Evolutionary conservation across 2,113 vertebrate genomes (phyloP).

Genomic region (Vulpes lagopus): DNA sequence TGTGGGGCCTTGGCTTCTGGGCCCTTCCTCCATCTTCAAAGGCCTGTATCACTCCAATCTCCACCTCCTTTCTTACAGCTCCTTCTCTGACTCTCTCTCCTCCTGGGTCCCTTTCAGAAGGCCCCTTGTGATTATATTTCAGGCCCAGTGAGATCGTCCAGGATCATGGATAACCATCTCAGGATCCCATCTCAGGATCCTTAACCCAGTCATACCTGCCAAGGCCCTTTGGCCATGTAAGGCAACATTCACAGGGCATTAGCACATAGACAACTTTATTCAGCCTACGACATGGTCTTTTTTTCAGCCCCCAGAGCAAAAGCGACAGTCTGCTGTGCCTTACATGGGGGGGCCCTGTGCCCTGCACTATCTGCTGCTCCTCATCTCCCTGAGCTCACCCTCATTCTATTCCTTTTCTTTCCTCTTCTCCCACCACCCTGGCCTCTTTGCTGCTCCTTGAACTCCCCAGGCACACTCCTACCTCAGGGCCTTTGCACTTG

Average conservation of each 20-base stretch:
- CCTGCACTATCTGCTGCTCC: neutral
- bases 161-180: neutral
- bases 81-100: neutral
- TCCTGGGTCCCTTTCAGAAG: neutral
- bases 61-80: neutral
- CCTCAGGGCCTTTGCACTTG: neutral
- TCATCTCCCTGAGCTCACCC: neutral
- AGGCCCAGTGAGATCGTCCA: fast-evolving
- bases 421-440: neutral
- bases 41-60: fast-evolving
- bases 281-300: neutral
- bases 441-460: neutral
- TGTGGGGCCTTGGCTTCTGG: neutral
- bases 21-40: neutral
- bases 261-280: neutral
- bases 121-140: neutral
- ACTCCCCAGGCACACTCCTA: neutral
- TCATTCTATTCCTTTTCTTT: neutral
- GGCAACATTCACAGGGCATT: neutral
- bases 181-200: neutral
- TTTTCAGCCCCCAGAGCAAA: neutral
- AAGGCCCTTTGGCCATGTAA: neutral
- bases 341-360: neutral
- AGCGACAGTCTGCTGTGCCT: neutral
- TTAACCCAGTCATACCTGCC: neutral